These are phyloP conservation scores for Bos javanicus DNA, from an alignment of 2,113 vertebrate genomes.

Conservation along the genomic window DNA sequence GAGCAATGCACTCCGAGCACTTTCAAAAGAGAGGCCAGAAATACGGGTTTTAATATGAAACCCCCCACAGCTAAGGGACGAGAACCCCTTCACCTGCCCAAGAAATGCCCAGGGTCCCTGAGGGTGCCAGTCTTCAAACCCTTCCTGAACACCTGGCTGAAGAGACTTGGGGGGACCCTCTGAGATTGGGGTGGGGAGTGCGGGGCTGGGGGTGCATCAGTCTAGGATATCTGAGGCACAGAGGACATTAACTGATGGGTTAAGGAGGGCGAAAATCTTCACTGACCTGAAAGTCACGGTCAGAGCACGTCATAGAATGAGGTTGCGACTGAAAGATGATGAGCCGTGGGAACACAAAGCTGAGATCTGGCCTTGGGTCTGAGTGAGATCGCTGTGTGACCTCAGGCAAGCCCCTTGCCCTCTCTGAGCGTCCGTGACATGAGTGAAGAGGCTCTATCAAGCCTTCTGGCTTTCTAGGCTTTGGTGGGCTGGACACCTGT, in stretches of 20 bases:
- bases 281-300: not conserved
- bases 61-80: not conserved
- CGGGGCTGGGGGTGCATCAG: rapidly evolving
- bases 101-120: rapidly evolving
- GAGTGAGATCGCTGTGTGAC: not conserved
- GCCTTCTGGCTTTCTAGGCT: not conserved
- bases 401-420: not conserved
- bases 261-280: not conserved
- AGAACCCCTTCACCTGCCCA: no score
- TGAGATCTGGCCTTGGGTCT: no score
- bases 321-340: rapidly evolving
- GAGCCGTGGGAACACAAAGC: not conserved
- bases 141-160: not conserved
- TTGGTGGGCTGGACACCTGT: not conserved
- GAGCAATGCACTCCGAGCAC: rapidly evolving
- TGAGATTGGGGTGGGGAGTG: not conserved
- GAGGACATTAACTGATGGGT: not conserved
- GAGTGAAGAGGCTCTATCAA: not conserved
- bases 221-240: no score
- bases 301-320: not conserved
- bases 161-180: not conserved
- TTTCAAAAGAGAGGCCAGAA: not conserved
- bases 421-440: not conserved
- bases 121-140: not conserved
- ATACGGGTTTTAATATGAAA: not conserved